phyloP scores from a whole-genome alignment of 2,113 vertebrate genomes.

The Pituophis catenifer region DNA sequence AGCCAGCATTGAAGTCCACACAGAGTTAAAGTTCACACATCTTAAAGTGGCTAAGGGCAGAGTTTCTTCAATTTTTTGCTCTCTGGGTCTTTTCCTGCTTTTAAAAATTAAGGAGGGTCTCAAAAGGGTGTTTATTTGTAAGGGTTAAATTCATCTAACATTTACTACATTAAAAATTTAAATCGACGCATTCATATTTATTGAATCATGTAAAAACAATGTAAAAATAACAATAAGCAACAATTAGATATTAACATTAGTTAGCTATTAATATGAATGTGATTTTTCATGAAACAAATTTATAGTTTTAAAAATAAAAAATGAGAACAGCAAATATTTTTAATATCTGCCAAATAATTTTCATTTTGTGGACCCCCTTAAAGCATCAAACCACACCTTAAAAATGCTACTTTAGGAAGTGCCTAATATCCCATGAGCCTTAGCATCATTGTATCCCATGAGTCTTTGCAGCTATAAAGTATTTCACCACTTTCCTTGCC shows the following conservation, averaged over 20 bases:
- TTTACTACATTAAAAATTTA: background rate
- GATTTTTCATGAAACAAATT: background rate
- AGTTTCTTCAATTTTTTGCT: background rate
- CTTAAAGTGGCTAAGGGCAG: background rate
- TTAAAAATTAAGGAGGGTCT: background rate
- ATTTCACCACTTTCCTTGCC: background rate
- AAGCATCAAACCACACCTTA: background rate
- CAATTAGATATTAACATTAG: background rate
- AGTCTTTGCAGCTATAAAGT: background rate
- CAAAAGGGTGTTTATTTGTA: background rate
- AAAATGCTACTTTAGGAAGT: background rate
- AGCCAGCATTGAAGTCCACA: background rate
- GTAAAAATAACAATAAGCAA: background rate
- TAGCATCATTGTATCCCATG: background rate
- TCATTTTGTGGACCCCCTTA: background rate
- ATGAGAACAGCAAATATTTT: background rate
- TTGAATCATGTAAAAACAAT: background rate
- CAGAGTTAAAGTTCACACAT: background rate
- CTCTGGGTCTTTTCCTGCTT: background rate
- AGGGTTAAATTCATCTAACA: background rate
- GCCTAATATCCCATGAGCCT: background rate
- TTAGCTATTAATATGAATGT: background rate
- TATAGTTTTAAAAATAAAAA: background rate
- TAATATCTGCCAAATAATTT: background rate
- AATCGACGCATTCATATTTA: background rate